Percentiles rank a stretch among this genome's conserved stretches.
Evolutionary conservation across 2,113 vertebrate genomes (phyloP).

Genomic region (Emydocephalus ijimae): DNA sequence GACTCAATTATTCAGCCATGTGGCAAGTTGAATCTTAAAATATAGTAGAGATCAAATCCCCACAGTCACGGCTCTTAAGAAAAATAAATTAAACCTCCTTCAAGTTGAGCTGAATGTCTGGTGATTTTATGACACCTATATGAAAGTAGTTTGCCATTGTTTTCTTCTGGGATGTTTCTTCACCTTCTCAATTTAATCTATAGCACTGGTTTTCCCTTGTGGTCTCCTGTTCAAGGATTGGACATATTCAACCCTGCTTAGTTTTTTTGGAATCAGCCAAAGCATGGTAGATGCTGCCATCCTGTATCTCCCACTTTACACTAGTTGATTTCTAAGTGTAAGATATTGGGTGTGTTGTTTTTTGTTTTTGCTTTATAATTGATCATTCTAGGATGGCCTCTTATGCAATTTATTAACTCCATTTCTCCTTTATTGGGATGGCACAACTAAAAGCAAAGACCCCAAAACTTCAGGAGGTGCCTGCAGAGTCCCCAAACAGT

Average conservation of each 20-base stretch:
- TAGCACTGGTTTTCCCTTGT: neutral
- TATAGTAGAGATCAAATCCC: too few relatives aligned
- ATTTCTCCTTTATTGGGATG: neutral
- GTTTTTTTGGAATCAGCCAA: neutral
- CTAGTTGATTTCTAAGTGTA: neutral
- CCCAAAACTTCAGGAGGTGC: neutral
- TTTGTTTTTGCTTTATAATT: neutral
- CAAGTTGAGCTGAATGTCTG: neutral
- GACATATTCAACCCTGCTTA: neutral
- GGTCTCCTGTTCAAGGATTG: neutral
- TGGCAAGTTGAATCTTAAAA: neutral
- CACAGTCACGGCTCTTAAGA: neutral
- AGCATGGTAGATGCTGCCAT: too few relatives aligned
- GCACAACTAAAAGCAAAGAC: neutral
- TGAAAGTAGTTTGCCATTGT: neutral
- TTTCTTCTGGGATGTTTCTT: neutral
- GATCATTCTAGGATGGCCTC: neutral
- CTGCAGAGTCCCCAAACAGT: neutral
- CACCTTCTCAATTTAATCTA: neutral
- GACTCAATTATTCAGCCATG: neutral
- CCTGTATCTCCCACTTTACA: neutral
- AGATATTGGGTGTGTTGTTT: neutral
- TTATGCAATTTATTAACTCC: neutral
- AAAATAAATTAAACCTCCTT: neutral
- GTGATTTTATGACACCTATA: neutral